phyloP scores from a whole-genome alignment of 2,797 vertebrate genomes.

The Thunnus albacares region DNA sequence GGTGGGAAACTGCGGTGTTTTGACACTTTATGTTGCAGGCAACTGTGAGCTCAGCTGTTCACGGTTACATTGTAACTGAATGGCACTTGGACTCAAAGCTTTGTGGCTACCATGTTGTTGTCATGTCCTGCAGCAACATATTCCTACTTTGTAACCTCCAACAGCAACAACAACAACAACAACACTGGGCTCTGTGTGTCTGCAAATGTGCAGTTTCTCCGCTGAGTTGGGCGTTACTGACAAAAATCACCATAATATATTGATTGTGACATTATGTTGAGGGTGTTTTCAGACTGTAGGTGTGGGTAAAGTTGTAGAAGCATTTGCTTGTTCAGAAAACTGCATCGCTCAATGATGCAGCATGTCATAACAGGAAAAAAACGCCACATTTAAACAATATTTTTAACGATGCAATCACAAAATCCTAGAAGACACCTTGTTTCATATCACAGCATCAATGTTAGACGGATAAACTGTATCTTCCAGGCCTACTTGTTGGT shows the following conservation, averaged over 20 bases:
- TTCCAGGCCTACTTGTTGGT: not conserved
- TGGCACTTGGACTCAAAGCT: conserved; percentile 54
- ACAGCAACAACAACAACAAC: not conserved
- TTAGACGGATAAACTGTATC: conserved; percentile 9
- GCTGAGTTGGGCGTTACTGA: not conserved
- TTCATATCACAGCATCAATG: conserved; percentile 2
- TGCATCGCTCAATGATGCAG: not conserved
- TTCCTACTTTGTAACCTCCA: conserved; percentile 40
- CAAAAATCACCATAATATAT: not conserved
- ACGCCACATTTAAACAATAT: not conserved
- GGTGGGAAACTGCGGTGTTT: conserved; percentile 57
- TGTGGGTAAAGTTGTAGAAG: not conserved
- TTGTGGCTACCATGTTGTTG: conserved; percentile 66
- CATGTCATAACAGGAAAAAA: not conserved
- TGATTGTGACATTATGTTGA: not conserved
- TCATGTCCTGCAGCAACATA: conserved; percentile 59
- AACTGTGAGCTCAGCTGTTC: conserved; percentile 67
- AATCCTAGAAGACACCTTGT: not conserved
- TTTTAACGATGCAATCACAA: not conserved
- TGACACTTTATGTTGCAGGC: conserved; percentile 59
- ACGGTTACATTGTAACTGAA: conserved; percentile 47
- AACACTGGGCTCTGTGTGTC: not conserved
- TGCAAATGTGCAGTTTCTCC: conserved; percentile 1
- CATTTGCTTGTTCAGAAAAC: conserved; percentile 5
- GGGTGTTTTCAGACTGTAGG: not conserved